A percentile compares a stretch with the other conserved stretches of the same genome.
Conservation (phyloP, 2,113 vertebrate genomes). For the Nycticorax nycticorax region DNA sequence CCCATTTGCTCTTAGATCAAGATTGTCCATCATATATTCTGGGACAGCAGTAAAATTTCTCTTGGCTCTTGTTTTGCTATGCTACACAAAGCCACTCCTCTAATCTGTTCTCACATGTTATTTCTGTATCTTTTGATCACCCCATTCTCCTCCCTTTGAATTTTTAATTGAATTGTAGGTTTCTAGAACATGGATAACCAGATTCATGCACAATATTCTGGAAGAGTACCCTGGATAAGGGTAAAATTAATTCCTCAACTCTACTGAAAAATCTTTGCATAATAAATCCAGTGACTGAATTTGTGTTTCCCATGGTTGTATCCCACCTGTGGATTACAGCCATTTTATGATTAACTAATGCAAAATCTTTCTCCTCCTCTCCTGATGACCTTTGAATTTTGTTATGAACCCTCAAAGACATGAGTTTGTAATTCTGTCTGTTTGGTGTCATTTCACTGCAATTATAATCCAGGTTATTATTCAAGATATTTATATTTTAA, state of each 20-base stretch:
- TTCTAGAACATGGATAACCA: neutral
- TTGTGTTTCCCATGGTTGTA: neutral
- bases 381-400: neutral
- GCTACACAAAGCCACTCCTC: neutral
- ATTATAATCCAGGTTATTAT: neutral
- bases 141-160: neutral
- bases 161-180: neutral
- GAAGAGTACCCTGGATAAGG: neutral
- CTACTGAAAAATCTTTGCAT: neutral
- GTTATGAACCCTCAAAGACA: neutral
- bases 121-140: neutral
- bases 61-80: neutral
- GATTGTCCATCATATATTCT: neutral
- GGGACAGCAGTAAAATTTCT: neutral
- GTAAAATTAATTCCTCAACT: neutral
- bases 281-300: neutral
- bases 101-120: neutral
- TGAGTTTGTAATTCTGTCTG: neutral
- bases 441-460: neutral
- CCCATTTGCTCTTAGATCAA: neutral
- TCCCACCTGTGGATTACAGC: neutral
- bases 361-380: neutral
- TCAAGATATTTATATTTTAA: neutral
- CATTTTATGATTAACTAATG: neutral
- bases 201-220: neutral